Conservation (phyloP, 2,113 vertebrate species). For the Apistogramma diplotaenia region DNA sequence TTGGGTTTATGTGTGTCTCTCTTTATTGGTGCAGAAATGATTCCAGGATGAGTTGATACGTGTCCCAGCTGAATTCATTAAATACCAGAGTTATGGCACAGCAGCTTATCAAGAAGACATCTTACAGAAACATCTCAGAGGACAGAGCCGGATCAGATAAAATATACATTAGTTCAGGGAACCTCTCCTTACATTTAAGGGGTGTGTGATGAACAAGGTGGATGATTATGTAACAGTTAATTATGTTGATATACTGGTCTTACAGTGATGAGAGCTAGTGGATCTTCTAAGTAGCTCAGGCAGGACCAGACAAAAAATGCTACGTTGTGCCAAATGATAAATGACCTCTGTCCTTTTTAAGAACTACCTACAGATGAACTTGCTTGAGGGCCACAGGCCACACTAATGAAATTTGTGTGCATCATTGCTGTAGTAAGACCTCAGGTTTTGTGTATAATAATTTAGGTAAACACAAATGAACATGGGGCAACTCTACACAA, state of each 20-base stretch:
- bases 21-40: background rate
- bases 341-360: background rate
- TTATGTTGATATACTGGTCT: background rate
- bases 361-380: background rate
- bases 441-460: background rate
- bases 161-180: background rate
- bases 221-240: background rate
- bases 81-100: background rate
- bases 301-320: background rate
- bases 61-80: slow-evolving; percentile 1
- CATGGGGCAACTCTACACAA: background rate
- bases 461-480: background rate
- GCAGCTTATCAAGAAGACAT: background rate
- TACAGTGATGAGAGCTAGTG: background rate
- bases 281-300: background rate
- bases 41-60: slow-evolving; percentile 11
- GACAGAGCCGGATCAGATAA: slow-evolving; percentile 9
- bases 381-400: background rate
- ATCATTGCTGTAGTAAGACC: background rate
- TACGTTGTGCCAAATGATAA: background rate
- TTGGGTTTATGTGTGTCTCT: background rate
- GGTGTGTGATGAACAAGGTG: background rate
- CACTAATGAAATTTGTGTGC: background rate
- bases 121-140: background rate
- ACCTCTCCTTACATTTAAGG: background rate